Conservation (phyloP, 2,888 invertebrate species). For the Hermodice carunculata region DNA sequence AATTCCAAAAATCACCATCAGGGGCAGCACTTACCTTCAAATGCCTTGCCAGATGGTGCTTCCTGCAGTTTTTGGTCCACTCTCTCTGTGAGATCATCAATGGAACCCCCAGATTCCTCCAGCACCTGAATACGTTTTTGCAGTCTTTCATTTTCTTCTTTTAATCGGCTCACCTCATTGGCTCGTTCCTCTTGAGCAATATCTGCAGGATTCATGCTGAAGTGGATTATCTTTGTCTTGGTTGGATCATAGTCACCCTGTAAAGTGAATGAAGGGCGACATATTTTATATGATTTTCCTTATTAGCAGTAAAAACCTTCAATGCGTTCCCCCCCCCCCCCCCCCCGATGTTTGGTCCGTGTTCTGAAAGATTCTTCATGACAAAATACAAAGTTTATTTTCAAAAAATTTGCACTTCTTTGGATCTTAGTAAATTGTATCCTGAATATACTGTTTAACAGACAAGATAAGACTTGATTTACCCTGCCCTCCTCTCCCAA, state of each 20-base stretch:
- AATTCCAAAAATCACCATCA: neutral
- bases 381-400: no score
- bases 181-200: conserved; percentile 47
- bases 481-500: no score
- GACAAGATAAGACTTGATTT: no score
- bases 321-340: no score
- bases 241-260: conserved; percentile 67
- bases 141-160: conserved; percentile 56
- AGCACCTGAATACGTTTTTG: conserved; percentile 54
- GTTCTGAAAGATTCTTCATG: no score
- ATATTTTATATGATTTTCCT: no score
- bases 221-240: conserved; percentile 61
- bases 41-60: conserved; percentile 46
- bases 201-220: conserved; percentile 59
- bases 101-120: conserved; percentile 54
- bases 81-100: conserved; percentile 57
- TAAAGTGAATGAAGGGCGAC: no score
- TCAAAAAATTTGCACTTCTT: no score
- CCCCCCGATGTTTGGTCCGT: no score
- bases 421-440: no score
- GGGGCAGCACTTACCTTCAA: conserved; percentile 55
- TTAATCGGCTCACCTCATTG: conserved; percentile 48
- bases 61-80: conserved; percentile 59
- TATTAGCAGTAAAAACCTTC: no score
- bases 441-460: no score